These are phyloP conservation scores for Halictus ligatus DNA, from an alignment of 2,888 invertebrate genomes.

Conservation along the genomic window DNA sequence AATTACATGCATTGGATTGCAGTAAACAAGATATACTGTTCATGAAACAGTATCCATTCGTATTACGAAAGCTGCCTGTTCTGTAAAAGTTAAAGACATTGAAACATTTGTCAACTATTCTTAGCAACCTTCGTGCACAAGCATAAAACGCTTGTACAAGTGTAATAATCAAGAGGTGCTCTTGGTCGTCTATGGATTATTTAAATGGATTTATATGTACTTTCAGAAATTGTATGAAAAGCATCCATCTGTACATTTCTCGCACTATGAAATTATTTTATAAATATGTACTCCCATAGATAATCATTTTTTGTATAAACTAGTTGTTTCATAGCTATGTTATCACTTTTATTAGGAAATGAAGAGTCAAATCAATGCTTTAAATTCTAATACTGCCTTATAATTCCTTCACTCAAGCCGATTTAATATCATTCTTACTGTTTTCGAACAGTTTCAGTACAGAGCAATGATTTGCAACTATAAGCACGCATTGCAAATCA, in stretches of 20 bases:
- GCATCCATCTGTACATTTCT: background rate
- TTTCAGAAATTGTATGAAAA: background rate
- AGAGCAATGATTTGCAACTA: conserved; percentile 34
- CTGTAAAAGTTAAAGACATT: background rate
- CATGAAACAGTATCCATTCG: background rate
- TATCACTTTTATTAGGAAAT: conserved; percentile 18
- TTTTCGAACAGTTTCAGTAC: conserved; percentile 39
- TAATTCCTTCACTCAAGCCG: conserved; percentile 40
- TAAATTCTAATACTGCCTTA: conserved; percentile 58
- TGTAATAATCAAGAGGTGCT: background rate
- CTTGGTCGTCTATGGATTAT: background rate
- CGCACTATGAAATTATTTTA: conserved; percentile 9
- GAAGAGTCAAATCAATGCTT: conserved; percentile 44
- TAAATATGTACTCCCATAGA: background rate
- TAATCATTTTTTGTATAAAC: background rate
- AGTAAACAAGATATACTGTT: background rate
- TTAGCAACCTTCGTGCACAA: background rate
- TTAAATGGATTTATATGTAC: background rate
- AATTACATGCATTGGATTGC: background rate
- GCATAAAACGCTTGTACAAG: background rate
- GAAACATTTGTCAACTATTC: background rate
- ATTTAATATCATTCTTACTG: conserved; percentile 57
- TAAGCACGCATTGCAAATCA: conserved; percentile 18
- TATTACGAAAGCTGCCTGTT: background rate
- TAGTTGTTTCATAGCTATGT: conserved; percentile 3